Base-by-base conservation (phyloP, 1,140 invertebrate genomes). In the Habropoda laboriosa region DNA sequence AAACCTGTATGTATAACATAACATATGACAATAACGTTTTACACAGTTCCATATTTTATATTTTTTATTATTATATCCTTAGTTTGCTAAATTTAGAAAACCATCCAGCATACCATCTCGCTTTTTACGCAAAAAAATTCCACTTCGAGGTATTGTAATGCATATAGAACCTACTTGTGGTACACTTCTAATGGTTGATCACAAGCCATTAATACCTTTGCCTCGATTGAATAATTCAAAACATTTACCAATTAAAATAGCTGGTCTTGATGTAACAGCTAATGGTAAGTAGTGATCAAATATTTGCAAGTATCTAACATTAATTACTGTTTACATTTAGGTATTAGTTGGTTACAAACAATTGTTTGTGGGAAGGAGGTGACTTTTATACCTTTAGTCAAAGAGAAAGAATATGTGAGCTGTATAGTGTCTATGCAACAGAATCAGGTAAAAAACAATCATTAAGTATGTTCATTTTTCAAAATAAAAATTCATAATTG, bases 221-320 rank as follows among this genome's bases (percentile, higher is more conserved):
- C 93, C 92, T 51, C 85, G 85, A 73, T 79, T 92, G 8, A 80
- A 85, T 66, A 80, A 83, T 47, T 45, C 79, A n/a, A 91, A 89
- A 40, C 86, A 91, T 82, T 88, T 94, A 82, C 94, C 94, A 6
- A 86, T 94, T n/a, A 94, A 93, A 90, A 90, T 94, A 68, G 91
- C 93, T 64, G 93, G 92, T 47, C 89, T 94, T 30, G 81, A 94
- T 60, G 76, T 94, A 21, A 92, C 86, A 55, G 87, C 89, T 75
- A 89, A 93, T 82, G 94, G 94, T 91, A 85, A 63, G 74, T 79
- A 81, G 24, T 70, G 40, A 40, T 21, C 32, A 51, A 24, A 79
- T 16, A 27, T 61, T 30, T 30, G 51, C 6, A 47, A 51, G 21
- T 49, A 49, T 7, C 0, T 32, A 38, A 10, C 2, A 53, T 27